Conservation (phyloP, 2,113 vertebrate genomes). For the Odocoileus hemionus region DNA sequence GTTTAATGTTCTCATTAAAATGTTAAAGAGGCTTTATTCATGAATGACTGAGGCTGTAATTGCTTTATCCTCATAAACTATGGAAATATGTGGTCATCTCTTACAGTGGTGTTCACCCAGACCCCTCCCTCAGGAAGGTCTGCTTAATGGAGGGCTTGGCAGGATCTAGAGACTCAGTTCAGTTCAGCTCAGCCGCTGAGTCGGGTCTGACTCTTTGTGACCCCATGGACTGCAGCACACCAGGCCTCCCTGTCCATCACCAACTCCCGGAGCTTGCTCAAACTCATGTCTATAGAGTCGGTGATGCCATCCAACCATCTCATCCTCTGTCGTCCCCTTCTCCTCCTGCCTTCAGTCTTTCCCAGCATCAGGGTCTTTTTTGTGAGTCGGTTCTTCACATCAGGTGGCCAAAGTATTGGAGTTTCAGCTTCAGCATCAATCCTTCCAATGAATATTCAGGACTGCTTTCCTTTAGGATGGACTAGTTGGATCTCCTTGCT, state of each 20-base stretch:
- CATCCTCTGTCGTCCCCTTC: neutral
- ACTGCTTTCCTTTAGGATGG: neutral
- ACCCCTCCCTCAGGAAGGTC: neutral
- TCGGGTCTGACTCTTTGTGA: neutral
- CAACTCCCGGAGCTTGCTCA: neutral
- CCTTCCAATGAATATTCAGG: neutral
- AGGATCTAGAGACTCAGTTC: neutral
- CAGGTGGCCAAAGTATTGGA: neutral
- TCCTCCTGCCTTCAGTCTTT: neutral
- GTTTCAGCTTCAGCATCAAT: neutral
- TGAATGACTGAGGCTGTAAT: slow-evolving; percentile 19
- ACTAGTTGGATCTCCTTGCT: neutral
- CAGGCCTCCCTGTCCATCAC: neutral
- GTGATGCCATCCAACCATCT: neutral
- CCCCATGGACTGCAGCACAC: neutral
- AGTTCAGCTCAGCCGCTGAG: neutral
- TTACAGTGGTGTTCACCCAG: neutral
- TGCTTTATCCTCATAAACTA: slow-evolving; percentile 55
- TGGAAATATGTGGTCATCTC: slow-evolving; percentile 31
- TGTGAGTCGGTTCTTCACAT: neutral
- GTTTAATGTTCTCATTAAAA: slow-evolving; percentile 73
- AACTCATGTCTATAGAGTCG: neutral
- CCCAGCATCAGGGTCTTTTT: neutral
- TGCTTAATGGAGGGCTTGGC: neutral
- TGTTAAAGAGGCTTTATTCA: slow-evolving; percentile 69